Evolutionary conservation across 2,797 vertebrate species (phyloP), one percentile per base, ranked within the genome.

Genomic region (Pipistrellus kuhlii): DNA sequence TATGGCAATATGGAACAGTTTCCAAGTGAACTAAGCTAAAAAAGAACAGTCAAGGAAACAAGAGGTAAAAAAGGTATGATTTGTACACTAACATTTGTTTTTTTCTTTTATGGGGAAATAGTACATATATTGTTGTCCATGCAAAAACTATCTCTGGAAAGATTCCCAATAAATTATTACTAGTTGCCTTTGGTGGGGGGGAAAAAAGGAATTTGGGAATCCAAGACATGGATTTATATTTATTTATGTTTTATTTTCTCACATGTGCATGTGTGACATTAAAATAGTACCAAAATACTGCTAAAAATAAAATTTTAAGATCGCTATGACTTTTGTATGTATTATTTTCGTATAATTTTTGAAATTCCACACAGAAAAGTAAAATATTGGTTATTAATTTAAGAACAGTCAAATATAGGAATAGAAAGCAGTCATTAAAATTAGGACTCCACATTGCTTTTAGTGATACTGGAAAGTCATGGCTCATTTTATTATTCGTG

Each of bases 11-110:
- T 51, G 73, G 21, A 72, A 59, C 10, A 62, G 66, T 11, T 25
- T 62, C 20, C 41, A 51, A 86, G 32, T 27, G n/a, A 80, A 78
- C 30, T 25, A 85, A 66, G 9, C 30, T 59, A n/a, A 32, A 48
- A 86, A 53, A 80, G 64, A 51, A 92, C 41, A 86, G 30, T 32
- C 71, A 72, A 64, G 27, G 15, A 81, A 87, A 72, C 55, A 92
- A 80, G 64, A 5, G 27, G 27, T 32, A 53, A 38, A 17, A 73
- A 72, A 46, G 4, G 8, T 32, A 73, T 53, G 66, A 44, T 44
- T 44, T 32, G 44, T 81, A 51, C 44, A 21, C 6, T 53, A 64
- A 64, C 27, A 72, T 32, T 64, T 72, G 21, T n/a, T 64, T 92
- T 81, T 87, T 44, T 73, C 75, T 80, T 32, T 81, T 72, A 53